Conservation (phyloP, 92 coral and sea anemone species). For the Epizoanthus scotinus region DNA sequence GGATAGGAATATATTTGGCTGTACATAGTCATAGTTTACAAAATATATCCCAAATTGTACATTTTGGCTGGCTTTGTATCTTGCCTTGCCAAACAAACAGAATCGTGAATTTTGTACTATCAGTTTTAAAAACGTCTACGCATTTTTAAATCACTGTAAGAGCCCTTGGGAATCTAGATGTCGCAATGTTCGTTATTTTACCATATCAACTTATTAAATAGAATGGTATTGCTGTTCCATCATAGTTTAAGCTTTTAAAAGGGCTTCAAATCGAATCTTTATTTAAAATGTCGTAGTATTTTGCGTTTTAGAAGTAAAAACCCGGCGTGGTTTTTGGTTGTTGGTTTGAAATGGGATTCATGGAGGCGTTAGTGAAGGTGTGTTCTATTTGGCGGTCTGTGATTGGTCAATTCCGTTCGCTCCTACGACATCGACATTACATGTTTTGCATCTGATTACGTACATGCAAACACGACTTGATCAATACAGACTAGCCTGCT, state of each 20-base stretch:
- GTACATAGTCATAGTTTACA: not conserved
- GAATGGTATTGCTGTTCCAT: not conserved
- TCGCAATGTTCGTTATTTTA: not conserved
- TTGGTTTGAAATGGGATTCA: slow-evolving; percentile 20
- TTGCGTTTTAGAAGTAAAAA: not conserved
- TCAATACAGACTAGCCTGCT: not conserved
- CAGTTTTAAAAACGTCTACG: too few species aligned
- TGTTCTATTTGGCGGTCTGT: slow-evolving; percentile 52
- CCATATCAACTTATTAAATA: not conserved
- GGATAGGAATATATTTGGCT: too few species aligned
- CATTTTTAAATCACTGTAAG: not conserved
- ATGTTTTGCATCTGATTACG: slow-evolving; percentile 18
- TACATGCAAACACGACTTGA: slow-evolving; percentile 27
- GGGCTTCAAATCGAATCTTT: too few species aligned
- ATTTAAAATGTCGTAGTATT: not conserved
- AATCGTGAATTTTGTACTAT: not conserved
- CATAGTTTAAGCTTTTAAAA: too few species aligned
- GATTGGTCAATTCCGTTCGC: slow-evolving; percentile 53
- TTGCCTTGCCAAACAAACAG: slow-evolving; percentile 2
- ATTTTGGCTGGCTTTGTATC: not conserved
- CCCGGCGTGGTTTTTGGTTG: slow-evolving; percentile 15
- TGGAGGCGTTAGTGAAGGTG: slow-evolving; percentile 67
- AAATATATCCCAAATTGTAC: not conserved
- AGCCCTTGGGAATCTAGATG: not conserved
- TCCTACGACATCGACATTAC: not conserved